Evolutionary conservation across 2,113 vertebrate species (phyloP).

Genomic region (Pelecanus crispus): DNA sequence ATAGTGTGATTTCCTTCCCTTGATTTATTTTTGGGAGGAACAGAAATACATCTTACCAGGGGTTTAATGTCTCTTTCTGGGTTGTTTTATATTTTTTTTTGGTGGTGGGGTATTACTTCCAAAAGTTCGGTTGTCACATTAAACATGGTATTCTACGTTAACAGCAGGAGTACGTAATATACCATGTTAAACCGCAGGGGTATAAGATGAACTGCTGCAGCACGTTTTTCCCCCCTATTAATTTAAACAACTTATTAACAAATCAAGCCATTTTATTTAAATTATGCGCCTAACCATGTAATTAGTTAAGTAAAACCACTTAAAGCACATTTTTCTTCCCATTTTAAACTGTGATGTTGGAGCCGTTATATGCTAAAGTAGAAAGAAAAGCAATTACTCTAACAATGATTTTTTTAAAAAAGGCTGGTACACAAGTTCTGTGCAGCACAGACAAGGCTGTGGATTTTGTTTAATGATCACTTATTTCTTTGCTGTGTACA

Average conservation of each 20-base stretch:
- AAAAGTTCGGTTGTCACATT: not conserved
- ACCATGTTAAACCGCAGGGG: not conserved
- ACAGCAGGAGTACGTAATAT: not conserved
- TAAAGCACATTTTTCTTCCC: slow-evolving; percentile 22
- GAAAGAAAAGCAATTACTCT: slow-evolving; percentile 2
- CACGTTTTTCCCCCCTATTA: not conserved
- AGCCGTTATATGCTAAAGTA: not conserved
- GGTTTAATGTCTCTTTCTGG: not conserved
- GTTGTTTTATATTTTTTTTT: not conserved
- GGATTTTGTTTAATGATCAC: not conserved
- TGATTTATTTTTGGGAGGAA: not conserved
- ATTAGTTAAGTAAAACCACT: slow-evolving; percentile 57
- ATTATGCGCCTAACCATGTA: not conserved
- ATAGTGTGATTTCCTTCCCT: not conserved
- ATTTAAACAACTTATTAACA: slow-evolving; percentile 52
- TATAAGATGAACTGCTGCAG: not conserved
- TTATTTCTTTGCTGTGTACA: not conserved
- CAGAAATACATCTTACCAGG: not conserved
- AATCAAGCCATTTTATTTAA: slow-evolving; percentile 17
- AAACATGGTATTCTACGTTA: not conserved
- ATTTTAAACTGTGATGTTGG: not conserved
- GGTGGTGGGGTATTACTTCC: not conserved
- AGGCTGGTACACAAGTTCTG: not conserved
- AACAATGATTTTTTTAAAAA: not conserved
- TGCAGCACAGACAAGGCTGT: not conserved